Conservation (phyloP, 2,797 vertebrate genomes). For the Phylloscopus collybita region DNA sequence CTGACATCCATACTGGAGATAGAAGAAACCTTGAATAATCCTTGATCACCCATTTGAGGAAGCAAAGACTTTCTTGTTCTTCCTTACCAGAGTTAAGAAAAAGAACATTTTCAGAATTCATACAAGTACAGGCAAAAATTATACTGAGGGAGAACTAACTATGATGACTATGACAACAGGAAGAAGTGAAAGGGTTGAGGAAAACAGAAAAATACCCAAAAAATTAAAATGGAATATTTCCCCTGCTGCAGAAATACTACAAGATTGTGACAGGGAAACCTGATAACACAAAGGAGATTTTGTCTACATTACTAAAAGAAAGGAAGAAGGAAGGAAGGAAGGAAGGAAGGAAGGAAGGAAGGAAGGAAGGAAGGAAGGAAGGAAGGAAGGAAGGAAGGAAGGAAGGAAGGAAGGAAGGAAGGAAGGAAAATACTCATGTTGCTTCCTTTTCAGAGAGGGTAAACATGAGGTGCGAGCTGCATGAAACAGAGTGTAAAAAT, state of each 20-base stretch:
- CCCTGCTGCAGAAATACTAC: not conserved
- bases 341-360: no score
- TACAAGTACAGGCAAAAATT: not conserved
- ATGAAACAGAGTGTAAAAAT: not conserved
- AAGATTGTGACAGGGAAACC: not conserved
- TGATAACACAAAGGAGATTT: not conserved
- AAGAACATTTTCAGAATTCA: not conserved
- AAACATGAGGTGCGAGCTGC: not conserved
- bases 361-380: no score
- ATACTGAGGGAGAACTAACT: not conserved
- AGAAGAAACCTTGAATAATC: not conserved
- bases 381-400: no score
- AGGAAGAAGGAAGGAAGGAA: not conserved
- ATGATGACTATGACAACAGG: not conserved
- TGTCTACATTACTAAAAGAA: no score
- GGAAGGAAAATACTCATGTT: not conserved
- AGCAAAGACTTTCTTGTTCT: not conserved
- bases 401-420: no score
- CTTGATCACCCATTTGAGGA: not conserved
- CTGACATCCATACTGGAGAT: fast-evolving
- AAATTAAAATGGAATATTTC: not conserved
- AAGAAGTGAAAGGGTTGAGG: not conserved
- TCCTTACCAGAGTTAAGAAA: not conserved
- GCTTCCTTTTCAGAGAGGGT: not conserved
- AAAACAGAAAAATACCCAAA: not conserved